A percentile compares a stretch with the other conserved stretches of the same genome.
Conservation (phyloP, 64 coral and sea anemone species). For the Montipora sp. region DNA sequence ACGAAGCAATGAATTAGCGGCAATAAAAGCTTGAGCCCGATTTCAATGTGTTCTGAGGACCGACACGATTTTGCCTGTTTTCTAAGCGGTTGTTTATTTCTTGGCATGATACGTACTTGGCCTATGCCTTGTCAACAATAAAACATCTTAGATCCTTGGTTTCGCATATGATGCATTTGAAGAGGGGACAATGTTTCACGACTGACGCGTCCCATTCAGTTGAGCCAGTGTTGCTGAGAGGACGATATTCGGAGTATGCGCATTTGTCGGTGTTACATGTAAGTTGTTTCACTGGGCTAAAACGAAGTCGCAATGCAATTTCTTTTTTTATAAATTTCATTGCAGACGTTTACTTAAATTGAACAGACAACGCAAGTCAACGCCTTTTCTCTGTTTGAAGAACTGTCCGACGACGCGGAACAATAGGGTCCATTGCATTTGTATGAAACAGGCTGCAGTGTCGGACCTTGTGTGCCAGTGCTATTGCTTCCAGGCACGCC, state of each 20-base stretch:
- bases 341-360: neutral
- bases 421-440: constrained; percentile 12
- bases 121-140: neutral
- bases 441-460: constrained; percentile 4
- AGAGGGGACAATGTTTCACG: too few species aligned
- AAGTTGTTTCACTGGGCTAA: too few species aligned
- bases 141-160: too few species aligned
- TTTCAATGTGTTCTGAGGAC: neutral
- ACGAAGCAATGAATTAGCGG: neutral
- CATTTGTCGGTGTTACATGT: neutral
- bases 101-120: neutral
- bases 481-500: constrained; percentile 9
- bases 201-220: neutral
- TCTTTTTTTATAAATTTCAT: neutral
- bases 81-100: neutral
- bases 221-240: neutral
- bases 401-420: neutral
- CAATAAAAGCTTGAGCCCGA: neutral
- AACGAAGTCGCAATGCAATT: neutral
- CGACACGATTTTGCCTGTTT: neutral
- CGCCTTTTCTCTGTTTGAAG: neutral
- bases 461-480: neutral
- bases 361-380: constrained; percentile 18
- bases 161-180: too few species aligned
- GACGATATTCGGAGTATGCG: neutral